Base-by-base conservation (phyloP, 2,888 invertebrate species). In the Dryocosmus kuriphilus region DNA sequence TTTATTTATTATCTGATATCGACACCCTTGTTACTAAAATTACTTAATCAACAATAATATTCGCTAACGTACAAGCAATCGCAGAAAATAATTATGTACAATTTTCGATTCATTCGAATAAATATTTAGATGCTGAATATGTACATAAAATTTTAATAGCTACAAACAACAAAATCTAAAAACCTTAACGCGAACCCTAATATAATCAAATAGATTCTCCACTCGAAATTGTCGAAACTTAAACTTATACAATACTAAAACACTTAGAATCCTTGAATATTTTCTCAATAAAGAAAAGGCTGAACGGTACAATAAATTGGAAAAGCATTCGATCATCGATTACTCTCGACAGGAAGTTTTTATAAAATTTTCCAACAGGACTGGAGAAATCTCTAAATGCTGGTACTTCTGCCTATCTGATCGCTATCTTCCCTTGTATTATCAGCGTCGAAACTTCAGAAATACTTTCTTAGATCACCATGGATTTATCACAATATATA, bases 391-490 rank as follows among this genome's bases (percentile, higher is more conserved):
- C 81, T 79, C 81, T 73, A 81, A 80, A 79, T 78, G 78, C 79
- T 76, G 78, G 63, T 46, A 75, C 22, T 63, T 62, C 80, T 76
- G 76, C 57, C 77, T 79, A 51, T 77, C 75, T 71, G 76, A 77
- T 77, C 76, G 46, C 30, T 75, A 62, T 81, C 74, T 65, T 80
- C 75, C 14, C 73, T 79, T 78, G 32, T 65, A 76, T 80, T 74
- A 78, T 76, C 81, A 76, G 74, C 63, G 77, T 79, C 79, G 77
- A 83, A 84, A 81, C 83, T 85, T 88, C 86, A 88, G 90, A 90
- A 90, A 91, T 91, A 91, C 91, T 91, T 91, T 91, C 91, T 90
- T 90, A 88, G 89, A 91, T 91, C 90, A 91, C 90, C 89, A 89
- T 90, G 86, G 88, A 90, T 90, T 91, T 91, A 91, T 91, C 91